Base-by-base conservation (phyloP, 1,140 invertebrate species). In the Chironomus tepperi region DNA sequence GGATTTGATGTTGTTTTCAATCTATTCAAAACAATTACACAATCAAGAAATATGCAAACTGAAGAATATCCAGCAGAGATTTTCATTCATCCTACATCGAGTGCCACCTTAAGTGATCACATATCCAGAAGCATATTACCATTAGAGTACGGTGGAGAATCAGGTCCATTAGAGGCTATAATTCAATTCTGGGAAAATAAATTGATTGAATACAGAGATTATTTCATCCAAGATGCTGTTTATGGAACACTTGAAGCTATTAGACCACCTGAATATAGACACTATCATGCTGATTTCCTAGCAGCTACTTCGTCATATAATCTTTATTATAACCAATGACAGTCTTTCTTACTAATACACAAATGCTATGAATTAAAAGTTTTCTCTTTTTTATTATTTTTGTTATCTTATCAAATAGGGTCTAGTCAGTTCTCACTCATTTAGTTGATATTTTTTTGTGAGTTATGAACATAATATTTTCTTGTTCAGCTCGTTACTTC, bases 61-160 rank as follows among this genome's bases (percentile, higher is more conserved):
- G 65, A 70, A 70, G 19, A 70, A 21, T 16, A 70, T 70, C 65
- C 65, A 70, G 16, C 19, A 10, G 65, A 70, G 19, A 16, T 70
- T 10, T 70, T 70, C 18, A 70, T 70, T 70, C 65, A 70, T 70
- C 65, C 65, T 18, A 10, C 9, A 10, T 8, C 65, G 19, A 15
- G 18, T 82, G 81, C 84, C 8, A 81, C 83, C 67, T 78, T 87
- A 15, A 78, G 77, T 24, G 79, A 86, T 75, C 80, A 80, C 74
- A 79, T 87, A 9, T 81, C 85, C 0, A 76, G 80, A n/a, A 83
- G 86, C 10, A 79, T 83, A 19, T 76, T 87, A 16, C 87, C 88
- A 0, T 80, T 83, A 47, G 88, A 89, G 75, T 86, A 85, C 75
- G 87, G 87, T 0, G 86, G 86, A 10, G 80, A 83, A 43, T 81